phyloP scores from a whole-genome alignment of 2,797 vertebrate genomes.

The Pseudopleuronectes americanus region DNA sequence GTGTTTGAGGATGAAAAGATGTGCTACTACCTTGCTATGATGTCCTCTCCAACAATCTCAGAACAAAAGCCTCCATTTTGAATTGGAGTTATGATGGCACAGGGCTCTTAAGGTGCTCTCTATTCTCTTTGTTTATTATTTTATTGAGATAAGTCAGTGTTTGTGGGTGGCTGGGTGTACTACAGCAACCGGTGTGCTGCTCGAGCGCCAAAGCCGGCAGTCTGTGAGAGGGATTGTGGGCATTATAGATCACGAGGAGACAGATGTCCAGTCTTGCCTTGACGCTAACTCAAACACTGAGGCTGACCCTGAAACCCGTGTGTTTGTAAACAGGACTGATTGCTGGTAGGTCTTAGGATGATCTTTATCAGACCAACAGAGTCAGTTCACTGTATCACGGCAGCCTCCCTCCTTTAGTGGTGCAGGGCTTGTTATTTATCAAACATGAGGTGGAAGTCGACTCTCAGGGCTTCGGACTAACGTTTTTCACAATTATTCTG shows the following conservation, averaged over 20 bases:
- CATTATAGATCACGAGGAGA: conserved; percentile 71
- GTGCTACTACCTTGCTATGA: conserved; percentile 69
- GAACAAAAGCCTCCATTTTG: conserved; percentile 77
- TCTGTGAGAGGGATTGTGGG: conserved; percentile 76
- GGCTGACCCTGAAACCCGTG: conserved; percentile 52
- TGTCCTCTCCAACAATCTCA: conserved; percentile 72
- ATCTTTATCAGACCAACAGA: conserved; percentile 59
- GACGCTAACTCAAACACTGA: conserved; percentile 61
- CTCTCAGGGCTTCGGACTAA: not conserved
- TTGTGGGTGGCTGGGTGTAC: conserved; percentile 68
- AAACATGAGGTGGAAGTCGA: conserved; percentile 48
- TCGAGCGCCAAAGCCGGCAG: conserved; percentile 70
- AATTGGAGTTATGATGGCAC: conserved; percentile 73
- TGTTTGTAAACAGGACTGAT: conserved; percentile 71
- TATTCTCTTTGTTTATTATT: conserved; percentile 74
- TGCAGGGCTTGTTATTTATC: conserved; percentile 47
- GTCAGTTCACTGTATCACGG: conserved; percentile 45
- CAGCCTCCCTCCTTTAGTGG: conserved; percentile 23
- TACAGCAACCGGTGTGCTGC: conserved; percentile 66
- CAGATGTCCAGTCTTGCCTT: conserved; percentile 78
- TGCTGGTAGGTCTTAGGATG: conserved; percentile 62
- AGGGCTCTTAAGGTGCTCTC: conserved; percentile 67
- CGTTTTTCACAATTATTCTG: too few species aligned
- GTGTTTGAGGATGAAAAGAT: conserved; percentile 77
- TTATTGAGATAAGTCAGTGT: conserved; percentile 73